These are phyloP conservation scores for Agrochola lota DNA, from an alignment of 2,888 invertebrate genomes.

Conservation along the genomic window DNA sequence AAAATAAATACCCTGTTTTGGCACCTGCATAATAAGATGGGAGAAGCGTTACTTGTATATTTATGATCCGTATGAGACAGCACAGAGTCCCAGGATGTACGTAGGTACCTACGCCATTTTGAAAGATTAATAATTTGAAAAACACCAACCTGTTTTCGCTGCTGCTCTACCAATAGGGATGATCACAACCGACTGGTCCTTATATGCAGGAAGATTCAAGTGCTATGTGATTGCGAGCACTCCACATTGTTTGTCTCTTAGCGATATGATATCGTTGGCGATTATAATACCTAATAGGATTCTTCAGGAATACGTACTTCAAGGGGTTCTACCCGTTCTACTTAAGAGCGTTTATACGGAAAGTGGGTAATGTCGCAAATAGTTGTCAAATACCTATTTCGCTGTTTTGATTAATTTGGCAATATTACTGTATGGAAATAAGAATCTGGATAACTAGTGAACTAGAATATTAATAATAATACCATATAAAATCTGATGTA, in stretches of 20 bases:
- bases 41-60: not conserved
- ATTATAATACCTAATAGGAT: constrained; percentile 25
- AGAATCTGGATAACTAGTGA: too few relatives aligned
- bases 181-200: constrained; percentile 9
- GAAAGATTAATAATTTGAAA: not conserved
- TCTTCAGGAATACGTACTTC: constrained; percentile 17
- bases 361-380: too few relatives aligned
- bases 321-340: constrained; percentile 2
- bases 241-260: constrained; percentile 35
- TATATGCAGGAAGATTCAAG: constrained; percentile 54
- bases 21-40: not conserved
- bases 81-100: not conserved
- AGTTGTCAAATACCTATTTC: too few relatives aligned
- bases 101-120: not conserved
- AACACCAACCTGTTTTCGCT: constrained; percentile 35
- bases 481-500: too few relatives aligned
- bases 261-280: constrained; percentile 44
- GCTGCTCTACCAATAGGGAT: constrained; percentile 33
- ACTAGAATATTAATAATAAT: too few relatives aligned
- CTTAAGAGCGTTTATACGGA: too few relatives aligned
- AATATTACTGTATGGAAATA: too few relatives aligned
- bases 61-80: not conserved
- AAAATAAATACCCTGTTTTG: not conserved
- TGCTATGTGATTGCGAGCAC: constrained; percentile 33
- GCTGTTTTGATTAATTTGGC: too few relatives aligned